These are phyloP conservation scores for Dimorphilus gyrociliatus DNA, from an alignment of 2,888 invertebrate genomes.

Conservation along the genomic window DNA sequence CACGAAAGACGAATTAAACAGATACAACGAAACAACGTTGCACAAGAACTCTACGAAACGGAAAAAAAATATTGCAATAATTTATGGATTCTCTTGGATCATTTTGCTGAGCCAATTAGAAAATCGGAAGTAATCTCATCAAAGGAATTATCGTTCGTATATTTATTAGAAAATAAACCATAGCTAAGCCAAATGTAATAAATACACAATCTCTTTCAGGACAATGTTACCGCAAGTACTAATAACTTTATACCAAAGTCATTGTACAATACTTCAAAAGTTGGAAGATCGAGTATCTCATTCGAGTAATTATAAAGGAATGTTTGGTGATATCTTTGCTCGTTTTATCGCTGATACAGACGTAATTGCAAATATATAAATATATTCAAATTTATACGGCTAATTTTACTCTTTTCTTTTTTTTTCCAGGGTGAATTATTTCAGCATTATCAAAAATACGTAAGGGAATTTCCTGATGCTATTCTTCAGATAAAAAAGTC, in stretches of 20 bases:
- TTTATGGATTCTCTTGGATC: constrained; percentile 38
- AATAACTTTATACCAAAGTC: constrained; percentile 35
- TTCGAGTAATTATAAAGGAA: constrained; percentile 33
- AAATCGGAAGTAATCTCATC: constrained; percentile 17
- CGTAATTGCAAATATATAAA: constrained; percentile 10
- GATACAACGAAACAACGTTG: constrained; percentile 23
- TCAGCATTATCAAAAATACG: constrained; percentile 37
- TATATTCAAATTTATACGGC: not conserved
- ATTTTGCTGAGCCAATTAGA: constrained; percentile 34
- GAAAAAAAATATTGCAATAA: constrained; percentile 39
- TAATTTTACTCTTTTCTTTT: too few relatives aligned
- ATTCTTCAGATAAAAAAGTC: constrained; percentile 36
- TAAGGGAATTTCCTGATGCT: constrained; percentile 37
- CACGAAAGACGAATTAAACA: too few relatives aligned
- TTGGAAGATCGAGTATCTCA: constrained; percentile 36
- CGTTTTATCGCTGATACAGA: constrained; percentile 23
- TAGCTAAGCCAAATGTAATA: too few relatives aligned
- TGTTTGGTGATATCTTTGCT: constrained; percentile 37
- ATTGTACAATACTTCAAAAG: constrained; percentile 34
- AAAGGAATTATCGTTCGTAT: constrained; percentile 27
- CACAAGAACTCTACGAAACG: constrained; percentile 35
- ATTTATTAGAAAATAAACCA: too few relatives aligned
- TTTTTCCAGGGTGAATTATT: constrained; percentile 28
- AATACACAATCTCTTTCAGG: constrained; percentile 18
- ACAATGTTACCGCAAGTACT: constrained; percentile 38